Evolutionary conservation across 2,797 vertebrate genomes (phyloP), one percentile per base, ranked within the genome.

Genomic region (Rachycentron canadum): DNA sequence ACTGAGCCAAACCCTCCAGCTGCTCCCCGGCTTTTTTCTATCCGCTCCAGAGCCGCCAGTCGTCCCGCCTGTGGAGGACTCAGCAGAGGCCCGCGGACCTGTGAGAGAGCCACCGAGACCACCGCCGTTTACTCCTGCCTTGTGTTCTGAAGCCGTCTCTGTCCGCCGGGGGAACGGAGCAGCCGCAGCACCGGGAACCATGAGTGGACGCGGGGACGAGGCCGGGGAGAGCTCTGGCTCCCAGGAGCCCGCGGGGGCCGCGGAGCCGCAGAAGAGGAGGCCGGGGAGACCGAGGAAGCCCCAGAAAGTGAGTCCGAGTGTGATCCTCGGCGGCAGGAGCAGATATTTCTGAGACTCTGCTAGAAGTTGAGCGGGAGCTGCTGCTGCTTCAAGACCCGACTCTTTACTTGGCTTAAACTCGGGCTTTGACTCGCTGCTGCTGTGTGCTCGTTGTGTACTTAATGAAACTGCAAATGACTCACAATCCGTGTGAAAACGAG

Each of bases 241-340:
- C 58, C 88, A 85, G 80, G 86, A 85, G 78, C 77, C 82, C 52
- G 73, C 96, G 92, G 94, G 96, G 95, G 91, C 95, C 88, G 89
- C 96, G 83, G 95, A 96, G 92, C 95, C 96, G 52, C 96, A 94
- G 94, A 97, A 97, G 95, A 93, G 97, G 92, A 96, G 96, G 94
- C 96, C 97, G 88, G 97, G 97, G 86, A 96, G 97, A 96, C 97
- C 97, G 88, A 96, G 96, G 95, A 98, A 98, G 90, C 96, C 96
- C 84, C 96, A 93, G 64, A 96, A 97, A 96, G 97, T 98, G 94
- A 96, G 97, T 95, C 82, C 69, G 53, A 53, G 8, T 28, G 49
- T 4, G 64, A 21, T 49, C n/a, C 36, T 36, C 16, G 19, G n/a
- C n/a, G n/a, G n/a, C n/a, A n/a, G n/a, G n/a, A n/a, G n/a, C n/a